Evolutionary conservation across 2,888 invertebrate genomes (phyloP).

Genomic region (Campopleginae sp.): DNA sequence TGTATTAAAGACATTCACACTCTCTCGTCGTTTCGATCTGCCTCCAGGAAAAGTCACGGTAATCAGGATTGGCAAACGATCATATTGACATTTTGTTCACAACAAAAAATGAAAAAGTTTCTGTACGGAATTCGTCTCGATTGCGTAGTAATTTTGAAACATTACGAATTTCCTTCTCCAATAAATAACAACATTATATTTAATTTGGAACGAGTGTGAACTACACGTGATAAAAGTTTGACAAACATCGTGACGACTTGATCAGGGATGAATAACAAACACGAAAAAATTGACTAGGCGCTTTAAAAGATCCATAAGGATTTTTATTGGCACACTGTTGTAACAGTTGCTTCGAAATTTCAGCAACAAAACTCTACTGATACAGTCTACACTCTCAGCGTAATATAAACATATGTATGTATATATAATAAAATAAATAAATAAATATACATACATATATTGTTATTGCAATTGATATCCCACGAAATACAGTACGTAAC

Average conservation of each 20-base stretch:
- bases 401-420: slow-evolving; percentile 16
- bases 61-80: background rate
- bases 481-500: slow-evolving; percentile 4
- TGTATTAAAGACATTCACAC: background rate
- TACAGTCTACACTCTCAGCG: slow-evolving; percentile 50
- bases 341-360: slow-evolving; percentile 51
- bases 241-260: background rate
- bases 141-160: background rate
- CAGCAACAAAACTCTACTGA: slow-evolving; percentile 29
- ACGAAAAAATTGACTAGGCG: background rate
- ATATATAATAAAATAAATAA: slow-evolving; percentile 9
- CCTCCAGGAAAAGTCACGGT: background rate
- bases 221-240: background rate
- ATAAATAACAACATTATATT: too few relatives aligned
- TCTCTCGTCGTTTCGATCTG: background rate
- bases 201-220: too few relatives aligned
- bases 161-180: too few relatives aligned
- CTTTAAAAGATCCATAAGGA: slow-evolving; percentile 45
- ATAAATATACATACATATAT: slow-evolving; percentile 5
- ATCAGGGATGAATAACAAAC: background rate
- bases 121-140: background rate
- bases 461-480: slow-evolving; percentile 42
- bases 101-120: background rate
- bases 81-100: background rate
- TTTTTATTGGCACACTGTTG: slow-evolving; percentile 69